These are phyloP conservation scores for Cossypha polioptera DNA, from an alignment of 2,797 vertebrate species.

Conservation along the genomic window DNA sequence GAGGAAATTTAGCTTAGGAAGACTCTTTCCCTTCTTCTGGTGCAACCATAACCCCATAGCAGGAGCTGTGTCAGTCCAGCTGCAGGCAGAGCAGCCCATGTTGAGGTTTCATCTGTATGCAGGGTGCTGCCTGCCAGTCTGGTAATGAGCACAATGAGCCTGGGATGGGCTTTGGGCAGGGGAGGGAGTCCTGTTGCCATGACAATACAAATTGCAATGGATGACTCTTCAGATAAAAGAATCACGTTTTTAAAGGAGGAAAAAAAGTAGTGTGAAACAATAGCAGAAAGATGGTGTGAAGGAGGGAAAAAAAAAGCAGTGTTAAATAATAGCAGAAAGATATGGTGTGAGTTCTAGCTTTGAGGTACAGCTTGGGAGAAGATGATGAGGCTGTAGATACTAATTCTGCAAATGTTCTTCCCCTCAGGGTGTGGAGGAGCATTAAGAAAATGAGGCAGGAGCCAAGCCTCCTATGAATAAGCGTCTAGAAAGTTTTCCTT, in stretches of 20 bases:
- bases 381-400: background rate
- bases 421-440: background rate
- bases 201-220: background rate
- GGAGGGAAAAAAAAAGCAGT: accelerated
- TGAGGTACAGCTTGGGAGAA: background rate
- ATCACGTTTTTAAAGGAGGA: background rate
- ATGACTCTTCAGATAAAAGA: slow-evolving; percentile 1
- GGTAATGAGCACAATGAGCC: background rate
- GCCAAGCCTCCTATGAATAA: slow-evolving; percentile 6
- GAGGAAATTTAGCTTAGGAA: background rate
- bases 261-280: background rate
- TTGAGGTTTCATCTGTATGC: slow-evolving; percentile 12
- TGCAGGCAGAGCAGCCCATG: background rate
- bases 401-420: background rate
- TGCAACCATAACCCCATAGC: accelerated
- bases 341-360: background rate
- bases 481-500: slow-evolving; percentile 1
- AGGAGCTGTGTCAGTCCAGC: background rate
- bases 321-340: background rate
- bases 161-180: background rate
- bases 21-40: background rate
- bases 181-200: slow-evolving; percentile 39
- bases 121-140: background rate
- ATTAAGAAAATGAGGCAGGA: background rate
- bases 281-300: background rate